A percentile compares a stretch with the other conserved stretches of the same genome.
These are phyloP conservation scores for Protobothrops mucrosquamatus DNA, from an alignment of 2,113 vertebrate species.

Conservation along the genomic window DNA sequence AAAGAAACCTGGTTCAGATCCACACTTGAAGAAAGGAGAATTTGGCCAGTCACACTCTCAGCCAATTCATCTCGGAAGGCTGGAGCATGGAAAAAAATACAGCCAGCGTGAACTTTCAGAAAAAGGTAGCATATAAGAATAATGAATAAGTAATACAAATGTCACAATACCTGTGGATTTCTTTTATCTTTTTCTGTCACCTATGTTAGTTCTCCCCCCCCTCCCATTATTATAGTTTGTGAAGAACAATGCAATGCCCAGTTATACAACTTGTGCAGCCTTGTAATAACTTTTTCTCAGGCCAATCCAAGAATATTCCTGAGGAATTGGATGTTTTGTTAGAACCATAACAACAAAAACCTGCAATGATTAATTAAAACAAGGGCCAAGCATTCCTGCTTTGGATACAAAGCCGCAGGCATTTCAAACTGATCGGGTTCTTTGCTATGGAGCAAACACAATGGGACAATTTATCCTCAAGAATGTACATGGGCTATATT, in stretches of 20 bases:
- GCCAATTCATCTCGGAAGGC: background rate
- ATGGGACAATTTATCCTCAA: conserved; percentile 16
- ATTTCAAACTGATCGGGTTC: background rate
- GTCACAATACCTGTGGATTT: background rate
- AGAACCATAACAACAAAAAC: background rate
- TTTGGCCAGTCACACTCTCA: background rate
- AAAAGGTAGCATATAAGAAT: background rate
- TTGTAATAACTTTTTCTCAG: background rate
- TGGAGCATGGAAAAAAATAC: background rate
- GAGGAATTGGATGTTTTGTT: background rate
- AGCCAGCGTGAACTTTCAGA: background rate
- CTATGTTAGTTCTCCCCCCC: background rate
- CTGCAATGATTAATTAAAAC: conserved; percentile 2
- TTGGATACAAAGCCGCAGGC: background rate
- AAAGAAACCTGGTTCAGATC: background rate
- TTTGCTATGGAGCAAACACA: background rate
- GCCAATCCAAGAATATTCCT: background rate
- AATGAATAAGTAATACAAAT: background rate
- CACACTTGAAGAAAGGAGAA: background rate
- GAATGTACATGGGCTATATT: background rate
- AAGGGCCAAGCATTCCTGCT: background rate
- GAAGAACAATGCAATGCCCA: background rate
- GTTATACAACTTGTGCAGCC: background rate
- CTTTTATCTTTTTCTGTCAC: background rate
- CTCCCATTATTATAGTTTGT: background rate